These are phyloP conservation scores for Crotalus horridus DNA, from an alignment of 2,113 vertebrate genomes.

Conservation along the genomic window DNA sequence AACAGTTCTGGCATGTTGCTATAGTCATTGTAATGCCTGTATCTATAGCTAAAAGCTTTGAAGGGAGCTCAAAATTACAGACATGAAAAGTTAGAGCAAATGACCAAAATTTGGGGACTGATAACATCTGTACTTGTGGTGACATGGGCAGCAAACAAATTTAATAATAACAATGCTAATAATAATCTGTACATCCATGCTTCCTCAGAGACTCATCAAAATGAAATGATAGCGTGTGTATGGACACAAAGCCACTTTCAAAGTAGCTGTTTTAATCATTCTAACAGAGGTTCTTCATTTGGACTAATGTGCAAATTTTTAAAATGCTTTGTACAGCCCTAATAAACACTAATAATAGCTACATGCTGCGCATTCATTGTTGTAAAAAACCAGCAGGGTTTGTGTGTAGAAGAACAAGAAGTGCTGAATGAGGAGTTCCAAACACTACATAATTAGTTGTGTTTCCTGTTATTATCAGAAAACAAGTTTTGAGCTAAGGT, in stretches of 20 bases:
- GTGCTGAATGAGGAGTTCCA: background rate
- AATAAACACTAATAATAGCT: background rate
- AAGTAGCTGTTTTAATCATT: background rate
- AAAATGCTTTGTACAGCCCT: background rate
- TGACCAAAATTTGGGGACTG: background rate
- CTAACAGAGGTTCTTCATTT: background rate
- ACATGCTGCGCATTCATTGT: background rate
- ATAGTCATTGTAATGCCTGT: background rate
- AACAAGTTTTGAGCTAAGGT: background rate
- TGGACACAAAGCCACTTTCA: background rate
- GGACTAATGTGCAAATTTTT: background rate
- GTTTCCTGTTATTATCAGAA: background rate
- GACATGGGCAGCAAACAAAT: background rate
- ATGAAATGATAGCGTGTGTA: background rate
- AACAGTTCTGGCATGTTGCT: background rate
- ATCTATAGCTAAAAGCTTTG: background rate
- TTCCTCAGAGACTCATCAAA: background rate
- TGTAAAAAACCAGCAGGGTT: background rate
- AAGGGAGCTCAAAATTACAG: background rate
- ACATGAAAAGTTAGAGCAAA: background rate
- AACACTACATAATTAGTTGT: background rate
- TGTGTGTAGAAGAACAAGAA: background rate
- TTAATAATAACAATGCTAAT: background rate
- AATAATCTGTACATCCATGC: background rate
- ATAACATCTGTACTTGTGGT: background rate